A percentile compares a stretch with the other conserved stretches of the same genome.
phyloP scores from a whole-genome alignment of 2,888 invertebrate species.

The Conistra vaccinii region DNA sequence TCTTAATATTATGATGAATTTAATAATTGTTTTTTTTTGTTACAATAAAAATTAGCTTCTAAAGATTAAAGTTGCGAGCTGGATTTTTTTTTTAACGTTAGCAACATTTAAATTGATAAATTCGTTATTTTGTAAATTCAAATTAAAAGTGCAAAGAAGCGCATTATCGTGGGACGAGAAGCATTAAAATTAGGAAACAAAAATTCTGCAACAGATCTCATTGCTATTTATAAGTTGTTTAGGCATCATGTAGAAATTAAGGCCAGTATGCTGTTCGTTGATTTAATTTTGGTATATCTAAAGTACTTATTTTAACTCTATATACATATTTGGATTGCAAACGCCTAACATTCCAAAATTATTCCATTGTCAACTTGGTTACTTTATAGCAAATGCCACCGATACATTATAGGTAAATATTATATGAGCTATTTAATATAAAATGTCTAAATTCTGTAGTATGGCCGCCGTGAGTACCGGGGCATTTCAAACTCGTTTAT shows the following conservation, averaged over 20 bases:
- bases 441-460: conserved; percentile 54
- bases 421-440: conserved; percentile 63
- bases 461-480: conserved; percentile 80
- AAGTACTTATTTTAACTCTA: conserved; percentile 63
- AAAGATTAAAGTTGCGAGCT: conserved; percentile 20
- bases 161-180: conserved; percentile 31
- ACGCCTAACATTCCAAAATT: conserved; percentile 81
- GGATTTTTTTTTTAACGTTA: conserved; percentile 26
- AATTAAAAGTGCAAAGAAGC: conserved; percentile 15
- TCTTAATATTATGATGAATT: conserved; percentile 44
- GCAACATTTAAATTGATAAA: conserved; percentile 21
- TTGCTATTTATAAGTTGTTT: conserved; percentile 76
- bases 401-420: conserved; percentile 75
- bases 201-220: conserved; percentile 80
- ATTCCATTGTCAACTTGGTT: conserved; percentile 74
- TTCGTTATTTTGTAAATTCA: conserved; percentile 29
- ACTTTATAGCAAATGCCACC: conserved; percentile 76
- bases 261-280: conserved; percentile 63
- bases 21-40: conserved; percentile 18
- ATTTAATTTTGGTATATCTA: conserved; percentile 58
- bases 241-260: conserved; percentile 73
- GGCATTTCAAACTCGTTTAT: conserved; percentile 74
- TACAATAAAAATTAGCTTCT: conserved; percentile 14
- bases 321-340: conserved; percentile 64
- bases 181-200: conserved; percentile 62